Percentiles rank a stretch among this genome's conserved stretches.
Conservation (phyloP, 2,797 vertebrate genomes). For the Saxicola maurus region DNA sequence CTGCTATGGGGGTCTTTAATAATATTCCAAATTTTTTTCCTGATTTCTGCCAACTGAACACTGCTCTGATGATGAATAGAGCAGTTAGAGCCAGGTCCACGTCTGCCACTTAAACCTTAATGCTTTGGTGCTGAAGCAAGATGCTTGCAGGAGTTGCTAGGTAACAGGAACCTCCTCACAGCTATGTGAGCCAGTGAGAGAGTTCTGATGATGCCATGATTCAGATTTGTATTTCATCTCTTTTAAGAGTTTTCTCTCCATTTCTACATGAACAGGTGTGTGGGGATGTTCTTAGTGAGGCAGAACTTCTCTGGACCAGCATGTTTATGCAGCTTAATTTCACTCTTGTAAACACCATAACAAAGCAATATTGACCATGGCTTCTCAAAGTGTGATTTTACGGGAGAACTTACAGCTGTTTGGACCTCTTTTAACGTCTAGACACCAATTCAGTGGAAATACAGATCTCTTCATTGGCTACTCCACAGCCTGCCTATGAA, state of each 20-base stretch:
- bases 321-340: neutral
- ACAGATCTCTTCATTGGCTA: neutral
- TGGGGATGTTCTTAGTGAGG: neutral
- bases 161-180: conserved; percentile 27
- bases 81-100: neutral
- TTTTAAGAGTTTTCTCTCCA: neutral
- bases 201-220: conserved; percentile 17
- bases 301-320: neutral
- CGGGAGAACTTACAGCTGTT: neutral
- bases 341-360: neutral
- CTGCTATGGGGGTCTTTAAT: neutral
- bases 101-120: neutral
- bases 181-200: neutral
- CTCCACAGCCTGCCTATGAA: neutral
- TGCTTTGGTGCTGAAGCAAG: neutral
- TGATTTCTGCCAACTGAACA: neutral
- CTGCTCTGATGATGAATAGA: neutral
- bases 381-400: neutral
- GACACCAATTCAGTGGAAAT: neutral
- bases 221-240: neutral
- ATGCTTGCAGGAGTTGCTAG: conserved; percentile 45
- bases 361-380: neutral
- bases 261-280: neutral
- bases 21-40: neutral
- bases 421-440: neutral